These are phyloP conservation scores for Hylia prasina DNA, from an alignment of 2,113 vertebrate species.

Conservation along the genomic window DNA sequence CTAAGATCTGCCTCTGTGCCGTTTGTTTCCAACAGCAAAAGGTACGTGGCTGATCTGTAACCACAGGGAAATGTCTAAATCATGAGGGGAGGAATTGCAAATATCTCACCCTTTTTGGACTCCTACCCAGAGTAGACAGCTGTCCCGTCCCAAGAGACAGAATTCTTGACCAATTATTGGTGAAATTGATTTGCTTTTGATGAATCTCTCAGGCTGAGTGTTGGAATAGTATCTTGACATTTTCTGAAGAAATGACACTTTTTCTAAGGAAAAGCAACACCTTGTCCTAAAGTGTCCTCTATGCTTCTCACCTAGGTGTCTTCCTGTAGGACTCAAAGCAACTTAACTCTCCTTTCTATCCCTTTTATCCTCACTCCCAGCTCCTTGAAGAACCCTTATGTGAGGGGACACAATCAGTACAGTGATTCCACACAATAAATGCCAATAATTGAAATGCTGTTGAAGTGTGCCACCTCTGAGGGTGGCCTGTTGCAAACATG, in stretches of 20 bases:
- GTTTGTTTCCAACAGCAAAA: conserved; percentile 19
- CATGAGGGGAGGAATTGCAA: neutral
- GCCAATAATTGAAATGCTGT: neutral
- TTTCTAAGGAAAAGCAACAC: neutral
- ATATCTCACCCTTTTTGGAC: neutral
- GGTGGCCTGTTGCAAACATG: neutral
- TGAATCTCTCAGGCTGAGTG: neutral
- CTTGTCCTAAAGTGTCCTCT: neutral
- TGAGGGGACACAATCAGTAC: neutral
- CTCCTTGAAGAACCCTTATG: neutral
- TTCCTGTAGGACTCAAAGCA: neutral
- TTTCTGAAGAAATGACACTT: neutral
- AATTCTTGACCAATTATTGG: neutral
- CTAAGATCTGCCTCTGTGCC: neutral
- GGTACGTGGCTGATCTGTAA: neutral
- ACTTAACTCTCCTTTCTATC: neutral
- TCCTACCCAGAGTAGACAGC: neutral
- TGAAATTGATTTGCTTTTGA: neutral
- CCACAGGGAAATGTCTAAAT: neutral
- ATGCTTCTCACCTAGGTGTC: neutral
- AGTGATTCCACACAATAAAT: neutral
- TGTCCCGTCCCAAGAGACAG: neutral
- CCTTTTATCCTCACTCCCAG: neutral
- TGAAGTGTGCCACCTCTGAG: neutral
- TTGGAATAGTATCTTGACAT: neutral